Percentiles rank a stretch among this genome's conserved stretches.
Evolutionary conservation across 1,140 invertebrate genomes (phyloP).

Genomic region (Habropoda laboriosa): DNA sequence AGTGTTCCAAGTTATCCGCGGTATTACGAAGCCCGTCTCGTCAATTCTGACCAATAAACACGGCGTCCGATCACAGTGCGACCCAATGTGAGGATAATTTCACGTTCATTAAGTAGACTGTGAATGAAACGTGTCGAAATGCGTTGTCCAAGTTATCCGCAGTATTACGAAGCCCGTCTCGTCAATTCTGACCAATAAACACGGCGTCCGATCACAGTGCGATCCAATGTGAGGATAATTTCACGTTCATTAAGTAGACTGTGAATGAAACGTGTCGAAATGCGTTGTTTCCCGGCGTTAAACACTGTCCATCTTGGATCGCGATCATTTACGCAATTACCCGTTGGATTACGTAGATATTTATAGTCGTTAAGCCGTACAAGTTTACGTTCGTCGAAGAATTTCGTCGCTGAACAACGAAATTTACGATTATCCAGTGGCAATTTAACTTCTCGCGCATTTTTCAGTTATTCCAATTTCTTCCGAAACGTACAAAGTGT

Average conservation of each 20-base stretch:
- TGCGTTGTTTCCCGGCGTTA: neutral
- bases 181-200: constrained; percentile 59
- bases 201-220: constrained; percentile 29
- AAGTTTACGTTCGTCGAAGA: neutral
- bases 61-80: constrained; percentile 27
- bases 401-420: neutral
- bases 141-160: constrained; percentile 55
- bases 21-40: constrained; percentile 49
- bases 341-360: neutral
- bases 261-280: neutral
- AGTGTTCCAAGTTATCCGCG: constrained; percentile 44
- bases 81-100: constrained; percentile 52
- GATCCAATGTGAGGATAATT: constrained; percentile 52
- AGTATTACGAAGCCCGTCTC: constrained; percentile 48
- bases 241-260: constrained; percentile 54
- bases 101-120: constrained; percentile 54
- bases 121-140: neutral
- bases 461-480: neutral
- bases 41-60: constrained; percentile 58
- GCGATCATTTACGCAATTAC: constrained; percentile 12
- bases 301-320: neutral
- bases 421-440: neutral
- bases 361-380: neutral
- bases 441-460: neutral
- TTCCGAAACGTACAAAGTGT: too few relatives aligned